Percentiles rank a stretch among this genome's conserved stretches.
These are phyloP conservation scores for Colossoma macropomum DNA, from an alignment of 2,113 vertebrate species.

Conservation along the genomic window DNA sequence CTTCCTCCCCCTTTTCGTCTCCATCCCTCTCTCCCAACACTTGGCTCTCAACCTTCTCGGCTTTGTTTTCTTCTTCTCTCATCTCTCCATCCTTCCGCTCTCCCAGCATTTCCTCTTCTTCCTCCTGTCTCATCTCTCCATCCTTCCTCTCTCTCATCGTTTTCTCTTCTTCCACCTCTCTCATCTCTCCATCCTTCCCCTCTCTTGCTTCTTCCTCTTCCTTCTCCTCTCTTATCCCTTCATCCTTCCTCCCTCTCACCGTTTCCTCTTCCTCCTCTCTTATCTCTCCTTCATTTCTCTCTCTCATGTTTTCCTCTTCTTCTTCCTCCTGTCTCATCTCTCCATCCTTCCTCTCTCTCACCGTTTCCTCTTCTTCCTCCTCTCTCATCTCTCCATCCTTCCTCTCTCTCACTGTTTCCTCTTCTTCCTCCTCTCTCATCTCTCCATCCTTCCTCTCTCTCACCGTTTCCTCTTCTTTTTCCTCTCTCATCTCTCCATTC, in stretches of 20 bases:
- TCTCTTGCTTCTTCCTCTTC: fast-evolving
- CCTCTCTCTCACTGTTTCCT: too few species aligned
- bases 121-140: neutral
- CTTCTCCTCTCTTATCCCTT: neutral
- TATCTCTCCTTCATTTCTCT: neutral
- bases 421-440: neutral
- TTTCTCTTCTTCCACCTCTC: neutral
- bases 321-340: neutral
- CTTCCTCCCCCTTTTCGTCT: neutral
- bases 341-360: neutral
- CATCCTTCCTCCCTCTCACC: too few species aligned
- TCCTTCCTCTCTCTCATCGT: neutral
- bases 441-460: neutral
- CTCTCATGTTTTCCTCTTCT: neutral
- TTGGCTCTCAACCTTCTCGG: too few species aligned
- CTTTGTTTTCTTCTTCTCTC: too few species aligned
- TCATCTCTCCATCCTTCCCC: neutral
- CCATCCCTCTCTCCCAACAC: neutral
- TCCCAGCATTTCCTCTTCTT: neutral
- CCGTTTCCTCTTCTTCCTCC: neutral
- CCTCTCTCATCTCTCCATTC: neutral
- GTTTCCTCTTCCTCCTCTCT: neutral
- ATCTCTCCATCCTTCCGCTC: neutral
- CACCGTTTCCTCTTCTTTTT: neutral
- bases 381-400: too few species aligned